Conservation (phyloP, 2,888 invertebrate genomes). For the Monoplex corrugatus region DNA sequence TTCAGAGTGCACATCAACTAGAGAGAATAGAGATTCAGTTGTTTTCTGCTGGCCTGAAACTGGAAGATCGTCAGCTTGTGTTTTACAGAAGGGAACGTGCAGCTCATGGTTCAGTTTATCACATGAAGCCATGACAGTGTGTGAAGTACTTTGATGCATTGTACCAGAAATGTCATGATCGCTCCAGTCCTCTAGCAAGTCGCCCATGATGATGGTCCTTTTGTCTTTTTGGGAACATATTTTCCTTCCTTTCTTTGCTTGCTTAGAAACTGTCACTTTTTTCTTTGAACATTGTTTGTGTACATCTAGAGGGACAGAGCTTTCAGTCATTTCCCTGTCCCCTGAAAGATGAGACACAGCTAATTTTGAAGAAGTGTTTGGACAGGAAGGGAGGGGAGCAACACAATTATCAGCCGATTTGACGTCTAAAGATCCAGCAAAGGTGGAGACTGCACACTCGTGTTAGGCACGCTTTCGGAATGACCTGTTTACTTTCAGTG, state of each 20-base stretch:
- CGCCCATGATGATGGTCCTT: background rate
- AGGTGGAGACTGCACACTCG: too few species aligned
- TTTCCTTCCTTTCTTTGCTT: background rate
- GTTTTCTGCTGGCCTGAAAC: background rate
- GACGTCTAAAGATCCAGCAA: too few species aligned
- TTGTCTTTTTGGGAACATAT: background rate
- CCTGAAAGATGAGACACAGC: too few species aligned
- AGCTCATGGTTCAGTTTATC: background rate
- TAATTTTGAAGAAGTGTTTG: too few species aligned
- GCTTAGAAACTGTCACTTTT: background rate
- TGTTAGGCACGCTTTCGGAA: background rate
- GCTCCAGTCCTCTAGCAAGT: constrained; percentile 28
- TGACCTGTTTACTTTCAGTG: background rate
- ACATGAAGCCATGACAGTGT: background rate
- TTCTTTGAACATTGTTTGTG: background rate
- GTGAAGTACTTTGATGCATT: background rate
- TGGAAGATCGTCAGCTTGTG: background rate
- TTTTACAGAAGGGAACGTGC: background rate
- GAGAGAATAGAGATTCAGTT: background rate
- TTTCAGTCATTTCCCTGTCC: too few species aligned
- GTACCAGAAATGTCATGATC: background rate
- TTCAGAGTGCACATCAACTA: background rate
- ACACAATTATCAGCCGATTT: too few species aligned
- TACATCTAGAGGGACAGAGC: background rate
- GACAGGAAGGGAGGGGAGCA: too few species aligned